phyloP scores from a whole-genome alignment of 2,888 invertebrate species.

The Tetragnatha montana region DNA sequence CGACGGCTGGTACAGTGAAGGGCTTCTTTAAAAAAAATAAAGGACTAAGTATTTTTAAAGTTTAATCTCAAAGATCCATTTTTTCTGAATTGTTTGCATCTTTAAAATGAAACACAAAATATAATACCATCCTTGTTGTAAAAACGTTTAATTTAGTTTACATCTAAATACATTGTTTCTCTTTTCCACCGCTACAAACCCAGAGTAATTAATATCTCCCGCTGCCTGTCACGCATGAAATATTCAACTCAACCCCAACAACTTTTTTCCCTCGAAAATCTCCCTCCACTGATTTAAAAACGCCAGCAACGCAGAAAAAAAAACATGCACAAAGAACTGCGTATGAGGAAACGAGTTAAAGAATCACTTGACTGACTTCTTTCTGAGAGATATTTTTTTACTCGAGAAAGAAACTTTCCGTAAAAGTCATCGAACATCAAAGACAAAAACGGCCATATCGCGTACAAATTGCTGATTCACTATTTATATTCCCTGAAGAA shows the following conservation, averaged over 20 bases:
- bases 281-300: not conserved
- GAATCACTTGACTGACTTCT: not conserved
- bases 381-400: not conserved
- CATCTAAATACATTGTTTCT: too few relatives aligned
- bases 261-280: not conserved
- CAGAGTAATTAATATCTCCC: not conserved
- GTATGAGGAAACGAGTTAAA: not conserved
- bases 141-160: too few relatives aligned
- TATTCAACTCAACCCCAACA: not conserved
- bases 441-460: slow-evolving; percentile 33
- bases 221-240: not conserved
- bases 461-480: slow-evolving; percentile 57
- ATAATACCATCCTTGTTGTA: too few relatives aligned
- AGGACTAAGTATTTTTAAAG: too few relatives aligned
- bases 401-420: not conserved
- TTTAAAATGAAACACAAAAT: too few relatives aligned
- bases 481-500: slow-evolving; percentile 44
- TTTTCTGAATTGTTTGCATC: too few relatives aligned
- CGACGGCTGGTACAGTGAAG: too few relatives aligned
- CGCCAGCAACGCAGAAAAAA: not conserved
- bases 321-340: not conserved
- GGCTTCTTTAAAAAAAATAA: too few relatives aligned
- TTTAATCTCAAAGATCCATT: too few relatives aligned
- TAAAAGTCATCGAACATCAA: slow-evolving; percentile 29
- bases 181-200: too few relatives aligned